Conservation (phyloP, 2,888 invertebrate species). For the Helleia helle region DNA sequence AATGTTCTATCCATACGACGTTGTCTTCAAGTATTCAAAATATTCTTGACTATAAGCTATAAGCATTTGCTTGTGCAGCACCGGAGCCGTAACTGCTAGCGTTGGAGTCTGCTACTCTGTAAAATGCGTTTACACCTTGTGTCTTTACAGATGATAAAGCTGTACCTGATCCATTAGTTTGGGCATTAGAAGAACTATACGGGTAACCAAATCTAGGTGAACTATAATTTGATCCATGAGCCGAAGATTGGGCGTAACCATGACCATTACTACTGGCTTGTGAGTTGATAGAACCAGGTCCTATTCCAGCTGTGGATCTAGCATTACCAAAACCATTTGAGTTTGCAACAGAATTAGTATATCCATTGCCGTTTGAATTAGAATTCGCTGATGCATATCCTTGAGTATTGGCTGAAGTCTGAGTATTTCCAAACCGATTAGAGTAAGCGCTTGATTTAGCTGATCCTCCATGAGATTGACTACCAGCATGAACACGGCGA, state of each 20-base stretch:
- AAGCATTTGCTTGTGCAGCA: conserved; percentile 44
- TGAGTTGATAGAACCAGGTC: conserved; percentile 14
- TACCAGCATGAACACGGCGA: conserved; percentile 25
- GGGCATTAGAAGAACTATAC: conserved; percentile 35
- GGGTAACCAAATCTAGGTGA: conserved; percentile 16
- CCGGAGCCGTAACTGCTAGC: conserved; percentile 41
- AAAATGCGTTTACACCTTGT: conserved; percentile 38
- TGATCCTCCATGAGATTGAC: conserved; percentile 26
- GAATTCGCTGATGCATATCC: conserved; percentile 18
- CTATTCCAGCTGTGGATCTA: conserved; percentile 28
- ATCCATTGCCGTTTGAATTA: conserved; percentile 16
- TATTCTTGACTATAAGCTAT: conserved; percentile 1
- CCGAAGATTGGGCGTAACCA: conserved; percentile 4
- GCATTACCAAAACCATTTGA: conserved; percentile 29
- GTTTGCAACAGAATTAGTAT: conserved; percentile 19
- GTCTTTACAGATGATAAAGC: conserved; percentile 41
- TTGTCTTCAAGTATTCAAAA: conserved; percentile 56
- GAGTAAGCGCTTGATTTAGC: conserved; percentile 29
- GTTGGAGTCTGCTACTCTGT: conserved; percentile 40
- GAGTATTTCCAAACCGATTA: conserved; percentile 19
- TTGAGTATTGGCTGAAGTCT: conserved; percentile 22
- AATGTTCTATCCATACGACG: too few species aligned
- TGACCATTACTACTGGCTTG: background rate
- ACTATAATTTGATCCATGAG: conserved; percentile 18
- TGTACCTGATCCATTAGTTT: conserved; percentile 38